phyloP scores from a whole-genome alignment of 2,888 invertebrate genomes.

The Ischnura elegans region DNA sequence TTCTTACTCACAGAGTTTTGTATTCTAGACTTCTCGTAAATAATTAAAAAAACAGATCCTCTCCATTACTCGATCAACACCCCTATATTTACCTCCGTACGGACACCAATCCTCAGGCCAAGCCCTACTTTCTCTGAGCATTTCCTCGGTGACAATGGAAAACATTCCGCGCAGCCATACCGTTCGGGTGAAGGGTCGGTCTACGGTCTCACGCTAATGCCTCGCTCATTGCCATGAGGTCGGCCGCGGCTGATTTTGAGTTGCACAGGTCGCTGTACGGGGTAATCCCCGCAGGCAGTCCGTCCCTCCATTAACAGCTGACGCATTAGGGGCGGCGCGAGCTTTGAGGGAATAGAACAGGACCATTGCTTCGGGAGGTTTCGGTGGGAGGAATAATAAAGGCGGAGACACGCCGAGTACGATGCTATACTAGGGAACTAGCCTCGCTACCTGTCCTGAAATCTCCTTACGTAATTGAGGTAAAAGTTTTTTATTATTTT shows the following conservation, averaged over 20 bases:
- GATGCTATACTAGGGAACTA: too few species aligned
- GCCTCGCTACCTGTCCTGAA: too few species aligned
- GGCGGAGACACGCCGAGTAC: neutral
- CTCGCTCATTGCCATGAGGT: conserved; percentile 50
- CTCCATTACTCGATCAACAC: neutral
- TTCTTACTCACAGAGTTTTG: too few species aligned
- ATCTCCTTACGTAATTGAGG: too few species aligned
- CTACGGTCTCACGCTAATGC: conserved; percentile 23
- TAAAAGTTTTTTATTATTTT: too few species aligned
- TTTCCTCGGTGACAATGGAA: neutral
- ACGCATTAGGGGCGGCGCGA: conserved; percentile 39
- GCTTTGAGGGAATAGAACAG: neutral
- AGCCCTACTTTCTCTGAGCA: neutral
- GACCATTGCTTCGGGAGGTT: neutral
- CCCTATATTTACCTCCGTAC: neutral
- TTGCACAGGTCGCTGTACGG: conserved; percentile 32
- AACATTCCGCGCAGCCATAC: conserved; percentile 9
- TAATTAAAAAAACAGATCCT: too few species aligned
- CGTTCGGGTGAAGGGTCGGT: neutral
- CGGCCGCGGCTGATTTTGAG: conserved; percentile 46
- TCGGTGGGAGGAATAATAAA: neutral
- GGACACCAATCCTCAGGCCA: conserved; percentile 28
- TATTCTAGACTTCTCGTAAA: too few species aligned
- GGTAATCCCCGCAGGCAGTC: conserved; percentile 41
- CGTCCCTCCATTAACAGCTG: conserved; percentile 60